phyloP scores from a whole-genome alignment of 2,888 invertebrate species.

The Melanostoma mellinum region DNA sequence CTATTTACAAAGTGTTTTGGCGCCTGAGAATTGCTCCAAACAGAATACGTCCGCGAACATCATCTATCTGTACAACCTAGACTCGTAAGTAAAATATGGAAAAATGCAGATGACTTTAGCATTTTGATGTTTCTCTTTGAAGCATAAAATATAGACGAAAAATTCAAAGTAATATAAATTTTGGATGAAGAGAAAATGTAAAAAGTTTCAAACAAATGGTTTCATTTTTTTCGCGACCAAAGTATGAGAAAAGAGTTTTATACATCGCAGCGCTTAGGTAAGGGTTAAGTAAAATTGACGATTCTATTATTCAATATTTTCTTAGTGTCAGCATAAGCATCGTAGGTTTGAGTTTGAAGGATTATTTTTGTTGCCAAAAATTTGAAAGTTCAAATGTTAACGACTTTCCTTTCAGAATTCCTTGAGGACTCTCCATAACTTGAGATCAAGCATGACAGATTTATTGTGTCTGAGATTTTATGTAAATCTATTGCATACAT shows the following conservation, averaged over 20 bases:
- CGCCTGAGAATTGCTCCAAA: too few species aligned
- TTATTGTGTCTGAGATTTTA: constrained; percentile 1
- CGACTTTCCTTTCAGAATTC: constrained; percentile 20
- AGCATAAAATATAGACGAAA: neutral
- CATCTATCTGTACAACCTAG: neutral
- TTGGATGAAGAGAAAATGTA: constrained; percentile 5
- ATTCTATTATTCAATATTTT: constrained; percentile 46
- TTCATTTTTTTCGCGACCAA: neutral
- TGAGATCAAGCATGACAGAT: neutral
- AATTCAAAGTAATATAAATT: constrained; percentile 37
- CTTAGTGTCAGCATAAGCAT: constrained; percentile 13
- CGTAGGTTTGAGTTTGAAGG: constrained; percentile 5
- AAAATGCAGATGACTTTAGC: neutral
- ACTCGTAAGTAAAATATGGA: constrained; percentile 24
- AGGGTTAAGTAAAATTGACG: constrained; percentile 16
- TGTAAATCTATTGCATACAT: constrained; percentile 5
- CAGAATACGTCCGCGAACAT: neutral
- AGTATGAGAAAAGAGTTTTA: neutral
- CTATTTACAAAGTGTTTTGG: too few species aligned
- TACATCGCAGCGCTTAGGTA: constrained; percentile 10
- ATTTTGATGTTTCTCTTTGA: too few species aligned
- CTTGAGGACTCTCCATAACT: neutral
- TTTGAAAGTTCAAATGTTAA: constrained; percentile 25
- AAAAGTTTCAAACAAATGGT: constrained; percentile 6
- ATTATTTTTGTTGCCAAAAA: constrained; percentile 3